Evolutionary conservation across 2,888 invertebrate genomes (phyloP), one percentile per base, ranked within the genome.

Genomic region (Cheilosia variabilis): DNA sequence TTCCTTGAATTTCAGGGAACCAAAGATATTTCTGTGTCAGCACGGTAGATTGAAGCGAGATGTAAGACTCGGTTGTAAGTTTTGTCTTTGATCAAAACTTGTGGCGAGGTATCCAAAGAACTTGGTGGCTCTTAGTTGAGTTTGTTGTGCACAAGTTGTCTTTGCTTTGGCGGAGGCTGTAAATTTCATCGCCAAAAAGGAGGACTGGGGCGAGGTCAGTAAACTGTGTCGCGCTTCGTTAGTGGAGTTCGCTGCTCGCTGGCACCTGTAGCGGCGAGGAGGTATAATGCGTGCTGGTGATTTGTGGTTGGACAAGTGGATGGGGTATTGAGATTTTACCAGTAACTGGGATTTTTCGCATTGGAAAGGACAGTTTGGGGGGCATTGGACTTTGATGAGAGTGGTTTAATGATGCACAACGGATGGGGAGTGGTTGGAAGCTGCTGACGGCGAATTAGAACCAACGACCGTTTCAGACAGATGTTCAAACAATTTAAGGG

Each of bases 11-110:
- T 52, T 52, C 24, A 24, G 24, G 52, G 15, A 24, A 24, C 52
- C 52, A 52, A 52, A 52, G 52, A 52, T 24, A 52, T 52, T 52
- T 52, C 22, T 52, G 52, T 52, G 52, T 50, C 50, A 50, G 50
- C 50, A 9, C 15, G 22, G 52, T 24, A 24, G 52, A 15, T 50
- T 22, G 50, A 24, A 15, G 13, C 1, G 24, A 15, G 24, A 52
- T 24, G n/a, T n/a, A n/a, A n/a, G 52, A 52, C 52, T 52, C 22
- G 24, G 52, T 52, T 24, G 24, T 15, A 27, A 13, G 52, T 52
- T 52, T 52, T 52, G 52, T 27, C 15, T 52, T 52, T 15, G 24
- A 47, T 47, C 17, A 1, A 47, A 47, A 47, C 45, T 47, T n/a
- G 45, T 7, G n/a, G n/a, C 2, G n/a, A 5, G 17, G 6, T 5